Base-by-base conservation (phyloP, 1,140 invertebrate genomes). In the Leptopilina clavipes region DNA sequence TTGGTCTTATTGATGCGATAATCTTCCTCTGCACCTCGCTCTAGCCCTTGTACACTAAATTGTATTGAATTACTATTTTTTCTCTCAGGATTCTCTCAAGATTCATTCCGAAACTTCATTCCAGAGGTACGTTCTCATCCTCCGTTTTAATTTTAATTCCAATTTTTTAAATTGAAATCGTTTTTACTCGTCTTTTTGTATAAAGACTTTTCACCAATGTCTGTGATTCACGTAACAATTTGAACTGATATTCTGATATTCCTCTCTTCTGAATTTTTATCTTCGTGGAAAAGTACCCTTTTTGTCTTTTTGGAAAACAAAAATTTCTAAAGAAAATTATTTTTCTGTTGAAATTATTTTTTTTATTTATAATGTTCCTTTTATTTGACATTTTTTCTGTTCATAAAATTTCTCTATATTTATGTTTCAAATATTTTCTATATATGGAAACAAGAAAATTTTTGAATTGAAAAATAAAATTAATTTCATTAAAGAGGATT, bases 31-130 rank as follows among this genome's bases (percentile, higher is more conserved):
- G 56, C 19, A 11, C 19, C 18, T 59, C 56, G 56, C 56, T 59
- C 56, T 59, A 19, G 56, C 56, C n/a, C n/a, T n/a, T n/a, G n/a
- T n/a, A n/a, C n/a, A n/a, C n/a, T n/a, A n/a, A n/a, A n/a, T n/a
- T n/a, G n/a, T n/a, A 59, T 25, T 5, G 12, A 65, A n/a, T 25
- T 65, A 31, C 11, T 19, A 65, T 31, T 65, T 65, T 31, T 22
- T 14, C 22, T 25, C 56, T 65, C 56, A 65, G 56, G 22, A 65
- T 65, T 65, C 59, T 65, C 59, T 65, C 59, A 5, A 17, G 48
- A 17, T 65, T 37, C 59, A 65, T 65, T 65, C 59, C 22, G 9
- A 40, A 65, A 65, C 59, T n/a, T 65, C 25, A 65, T 65, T 65
- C 59, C 59, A 65, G 59, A 31, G 59, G 14, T 19, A 52, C 48